Base-by-base conservation (phyloP, 2,797 vertebrate genomes). In the Oreochromis mossambicus region DNA sequence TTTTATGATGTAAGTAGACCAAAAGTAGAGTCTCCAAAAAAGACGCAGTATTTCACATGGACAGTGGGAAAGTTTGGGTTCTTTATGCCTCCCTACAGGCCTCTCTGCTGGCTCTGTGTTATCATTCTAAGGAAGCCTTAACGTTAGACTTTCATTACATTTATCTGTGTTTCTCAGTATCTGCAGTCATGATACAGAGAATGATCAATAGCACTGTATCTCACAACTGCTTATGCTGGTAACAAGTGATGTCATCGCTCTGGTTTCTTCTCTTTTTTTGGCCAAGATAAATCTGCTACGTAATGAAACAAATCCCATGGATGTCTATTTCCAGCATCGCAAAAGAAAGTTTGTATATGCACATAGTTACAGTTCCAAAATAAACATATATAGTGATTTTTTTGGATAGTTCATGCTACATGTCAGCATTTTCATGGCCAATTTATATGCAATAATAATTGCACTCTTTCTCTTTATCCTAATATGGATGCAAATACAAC, bases 151-250 rank as follows among this genome's bases (percentile, higher is more conserved):
- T 56, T 63, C 76, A 56, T 66, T 79, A 63, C 1, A 8, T 88
- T 81, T 81, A 83, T 88, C 86, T 88, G 56, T 15, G 7, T 75
- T 78, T 80, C 41, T 83, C 68, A 15, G 76, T 58, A 46, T 78
- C 50, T 80, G 51, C 13, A 14, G 85, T 54, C 81, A 83, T 82
- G 83, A 84, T 76, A 80, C 50, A 80, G 56, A 82, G 79, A 52
- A 82, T 4, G 82, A 92, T 85, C 81, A 88, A 80, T 76, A 68
- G 52, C 73, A 5, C 77, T 15, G n/a, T 24, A 77, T 61, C 83
- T 50, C 43, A 17, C 4, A 34, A 73, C 26, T 66, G 36, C 56
- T 66, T 8, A 1, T 68, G 43, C 29, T 38, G 55, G 46, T 80
- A 29, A 63, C 79, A 79, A 66, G 81, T 84, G 87, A 89, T 63